Percentiles rank a stretch among this genome's conserved stretches.
phyloP scores from a whole-genome alignment of 2,797 vertebrate species.

The Steatocranus sp. region DNA sequence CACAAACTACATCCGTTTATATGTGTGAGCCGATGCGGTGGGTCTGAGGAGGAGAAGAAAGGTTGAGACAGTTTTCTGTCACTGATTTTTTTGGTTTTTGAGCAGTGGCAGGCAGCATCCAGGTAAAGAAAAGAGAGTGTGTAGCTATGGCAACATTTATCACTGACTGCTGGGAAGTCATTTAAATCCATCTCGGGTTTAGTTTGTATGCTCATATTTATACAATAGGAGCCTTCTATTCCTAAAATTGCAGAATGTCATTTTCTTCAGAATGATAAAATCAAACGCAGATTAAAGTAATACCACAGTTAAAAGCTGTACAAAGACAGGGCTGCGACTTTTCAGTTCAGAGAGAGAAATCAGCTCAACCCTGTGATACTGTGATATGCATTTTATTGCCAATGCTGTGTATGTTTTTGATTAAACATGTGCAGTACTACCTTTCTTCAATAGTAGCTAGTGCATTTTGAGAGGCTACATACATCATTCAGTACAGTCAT shows the following conservation, averaged over 20 bases:
- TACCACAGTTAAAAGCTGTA: not conserved
- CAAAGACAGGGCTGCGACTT: not conserved
- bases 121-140: not conserved
- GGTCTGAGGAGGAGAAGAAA: not conserved
- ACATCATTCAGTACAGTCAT: not conserved
- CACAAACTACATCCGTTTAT: not conserved
- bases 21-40: not conserved
- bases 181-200: not conserved
- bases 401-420: not conserved
- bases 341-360: not conserved
- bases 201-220: not conserved
- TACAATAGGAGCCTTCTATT: not conserved
- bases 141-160: not conserved
- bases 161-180: not conserved
- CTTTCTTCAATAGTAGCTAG: not conserved
- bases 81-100: not conserved
- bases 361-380: not conserved
- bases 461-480: not conserved
- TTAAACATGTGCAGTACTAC: not conserved
- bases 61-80: not conserved
- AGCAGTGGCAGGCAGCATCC: too few species aligned
- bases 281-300: not conserved
- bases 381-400: not conserved
- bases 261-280: not conserved
- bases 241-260: not conserved